Percentiles rank a stretch among this genome's conserved stretches.
Conservation (phyloP, 2,113 vertebrate species). For the Axis porcinus region DNA sequence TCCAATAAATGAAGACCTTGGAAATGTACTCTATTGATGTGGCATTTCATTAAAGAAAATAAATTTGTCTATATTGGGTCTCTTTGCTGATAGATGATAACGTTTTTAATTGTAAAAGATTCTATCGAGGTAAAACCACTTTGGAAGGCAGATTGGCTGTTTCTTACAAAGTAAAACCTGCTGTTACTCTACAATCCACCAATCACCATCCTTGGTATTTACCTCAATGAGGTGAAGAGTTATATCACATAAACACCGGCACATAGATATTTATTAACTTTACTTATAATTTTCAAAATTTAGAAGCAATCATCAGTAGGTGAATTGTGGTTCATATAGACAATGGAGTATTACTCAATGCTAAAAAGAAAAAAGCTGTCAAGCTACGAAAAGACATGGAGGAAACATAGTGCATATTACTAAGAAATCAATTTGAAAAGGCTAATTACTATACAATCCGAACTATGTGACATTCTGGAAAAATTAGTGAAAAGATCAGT, state of each 20-base stretch:
- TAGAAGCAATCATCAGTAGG: background rate
- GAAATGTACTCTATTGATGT: background rate
- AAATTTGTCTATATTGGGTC: background rate
- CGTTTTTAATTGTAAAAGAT: background rate
- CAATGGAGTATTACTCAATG: background rate
- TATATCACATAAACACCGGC: background rate
- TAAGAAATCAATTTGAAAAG: background rate
- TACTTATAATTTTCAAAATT: background rate
- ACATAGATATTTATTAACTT: background rate
- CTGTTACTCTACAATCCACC: background rate
- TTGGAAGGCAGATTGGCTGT: background rate
- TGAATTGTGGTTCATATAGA: background rate
- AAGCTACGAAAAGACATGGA: background rate
- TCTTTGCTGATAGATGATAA: background rate
- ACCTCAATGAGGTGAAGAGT: background rate
- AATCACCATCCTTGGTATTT: background rate
- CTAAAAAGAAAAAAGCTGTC: background rate
- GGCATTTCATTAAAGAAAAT: background rate
- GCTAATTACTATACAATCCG: background rate
- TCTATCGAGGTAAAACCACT: background rate
- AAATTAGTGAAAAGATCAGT: background rate
- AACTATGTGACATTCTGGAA: background rate
- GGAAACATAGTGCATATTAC: background rate
- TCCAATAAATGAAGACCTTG: background rate
- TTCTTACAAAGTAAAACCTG: background rate